phyloP scores from a whole-genome alignment of 2,797 vertebrate genomes.

The Cuculus canorus region DNA sequence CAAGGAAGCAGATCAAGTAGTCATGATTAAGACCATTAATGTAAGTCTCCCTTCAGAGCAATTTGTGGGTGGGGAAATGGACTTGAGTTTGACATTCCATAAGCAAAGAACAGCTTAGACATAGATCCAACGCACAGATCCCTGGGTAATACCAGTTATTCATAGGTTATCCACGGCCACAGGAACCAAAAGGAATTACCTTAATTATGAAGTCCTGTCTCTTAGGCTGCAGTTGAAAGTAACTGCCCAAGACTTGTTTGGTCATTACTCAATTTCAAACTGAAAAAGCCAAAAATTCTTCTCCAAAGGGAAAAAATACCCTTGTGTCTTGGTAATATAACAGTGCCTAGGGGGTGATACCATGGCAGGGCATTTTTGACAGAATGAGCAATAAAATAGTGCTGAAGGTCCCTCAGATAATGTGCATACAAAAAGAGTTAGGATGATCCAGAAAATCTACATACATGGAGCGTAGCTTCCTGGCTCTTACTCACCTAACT shows the following conservation, averaged over 20 bases:
- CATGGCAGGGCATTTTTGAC: background rate
- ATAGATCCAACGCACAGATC: background rate
- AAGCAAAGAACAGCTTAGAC: too few relatives aligned
- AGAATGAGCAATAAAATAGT: background rate
- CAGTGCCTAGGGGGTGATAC: background rate
- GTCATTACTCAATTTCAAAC: background rate
- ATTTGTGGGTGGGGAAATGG: background rate
- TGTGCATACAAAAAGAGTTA: background rate
- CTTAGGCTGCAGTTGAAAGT: background rate
- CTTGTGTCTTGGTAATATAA: background rate
- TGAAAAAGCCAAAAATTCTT: background rate
- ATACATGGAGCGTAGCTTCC: background rate
- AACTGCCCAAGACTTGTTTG: background rate
- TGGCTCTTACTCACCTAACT: background rate
- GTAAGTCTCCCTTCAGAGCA: constrained; percentile 23
- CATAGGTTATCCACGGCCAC: background rate
- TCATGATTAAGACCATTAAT: constrained; percentile 60
- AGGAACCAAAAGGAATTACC: background rate
- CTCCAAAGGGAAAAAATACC: background rate
- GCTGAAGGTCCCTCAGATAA: background rate
- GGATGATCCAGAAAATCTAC: background rate
- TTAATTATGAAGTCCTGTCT: background rate
- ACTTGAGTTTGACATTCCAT: background rate
- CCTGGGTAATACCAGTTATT: background rate
- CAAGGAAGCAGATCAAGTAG: constrained; percentile 61